phyloP scores from a whole-genome alignment of 2,888 invertebrate species.

The Drosophila barbarae region DNA sequence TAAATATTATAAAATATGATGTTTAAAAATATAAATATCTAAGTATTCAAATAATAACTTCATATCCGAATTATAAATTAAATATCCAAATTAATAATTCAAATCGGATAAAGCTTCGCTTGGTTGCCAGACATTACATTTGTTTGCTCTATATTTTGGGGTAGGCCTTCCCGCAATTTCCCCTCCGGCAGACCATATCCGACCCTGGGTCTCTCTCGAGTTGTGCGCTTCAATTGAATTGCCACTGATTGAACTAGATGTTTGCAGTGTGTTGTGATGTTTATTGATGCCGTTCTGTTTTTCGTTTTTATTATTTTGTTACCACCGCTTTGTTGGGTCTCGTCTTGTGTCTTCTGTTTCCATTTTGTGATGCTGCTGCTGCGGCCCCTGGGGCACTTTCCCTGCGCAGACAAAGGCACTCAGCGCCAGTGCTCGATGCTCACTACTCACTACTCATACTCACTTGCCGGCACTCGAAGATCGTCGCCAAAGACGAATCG shows the following conservation, averaged over 20 bases:
- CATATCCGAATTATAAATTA: no score
- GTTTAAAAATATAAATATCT: no score
- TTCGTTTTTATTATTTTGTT: constrained; percentile 1
- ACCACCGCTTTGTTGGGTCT: constrained; percentile 10
- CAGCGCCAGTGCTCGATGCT: background rate
- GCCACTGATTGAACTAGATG: constrained; percentile 34
- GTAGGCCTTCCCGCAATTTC: constrained; percentile 7
- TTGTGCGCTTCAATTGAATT: constrained; percentile 16
- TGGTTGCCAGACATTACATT: background rate
- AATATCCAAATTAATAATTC: background rate
- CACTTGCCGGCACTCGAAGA: constrained; percentile 13
- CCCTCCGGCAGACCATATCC: background rate
- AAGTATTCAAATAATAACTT: no score
- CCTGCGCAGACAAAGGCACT: constrained; percentile 25
- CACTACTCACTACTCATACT: constrained; percentile 6
- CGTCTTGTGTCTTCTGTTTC: constrained; percentile 11
- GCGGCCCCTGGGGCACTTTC: constrained; percentile 24
- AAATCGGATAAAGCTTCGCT: background rate
- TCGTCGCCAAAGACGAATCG: constrained; percentile 28
- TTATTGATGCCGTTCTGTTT: constrained; percentile 6
- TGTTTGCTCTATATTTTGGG: constrained; percentile 11
- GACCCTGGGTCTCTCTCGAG: constrained; percentile 1
- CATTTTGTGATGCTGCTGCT: background rate
- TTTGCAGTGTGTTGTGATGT: constrained; percentile 4
- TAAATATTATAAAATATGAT: no score